These are phyloP conservation scores for Notolepis coatsorum DNA, from an alignment of 2,797 vertebrate species.

Conservation along the genomic window DNA sequence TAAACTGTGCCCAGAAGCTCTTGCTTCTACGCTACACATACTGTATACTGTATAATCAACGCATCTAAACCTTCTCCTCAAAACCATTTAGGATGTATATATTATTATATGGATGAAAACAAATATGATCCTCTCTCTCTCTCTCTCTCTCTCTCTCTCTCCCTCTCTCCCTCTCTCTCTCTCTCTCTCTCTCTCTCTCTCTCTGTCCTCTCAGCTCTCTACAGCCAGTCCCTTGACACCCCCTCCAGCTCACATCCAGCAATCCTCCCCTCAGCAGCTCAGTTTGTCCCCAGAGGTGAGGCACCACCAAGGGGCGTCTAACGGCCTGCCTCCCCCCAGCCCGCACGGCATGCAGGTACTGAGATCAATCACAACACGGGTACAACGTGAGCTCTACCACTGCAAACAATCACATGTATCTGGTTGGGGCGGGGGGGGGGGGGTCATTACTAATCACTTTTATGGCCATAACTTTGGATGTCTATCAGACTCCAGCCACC, in stretches of 20 bases:
- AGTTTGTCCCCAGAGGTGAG: conserved; percentile 37
- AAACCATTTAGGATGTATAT: neutral
- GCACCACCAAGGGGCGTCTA: conserved; percentile 42
- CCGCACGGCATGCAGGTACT: conserved; percentile 71
- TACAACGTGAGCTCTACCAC: too few species aligned
- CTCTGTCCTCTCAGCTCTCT: conserved; percentile 38
- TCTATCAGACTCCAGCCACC: too few species aligned
- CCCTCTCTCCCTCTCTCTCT: neutral
- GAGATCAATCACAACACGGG: too few species aligned
- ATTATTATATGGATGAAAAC: neutral
- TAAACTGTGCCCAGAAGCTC: too few species aligned
- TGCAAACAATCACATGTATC: too few species aligned
- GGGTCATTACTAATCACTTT: too few species aligned
- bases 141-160: neutral
- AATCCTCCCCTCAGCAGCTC: conserved; percentile 55
- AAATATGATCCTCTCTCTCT: neutral
- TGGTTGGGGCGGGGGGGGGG: too few species aligned
- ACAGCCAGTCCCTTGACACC: conserved; percentile 35
- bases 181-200: neutral
- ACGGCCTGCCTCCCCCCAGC: conserved; percentile 55
- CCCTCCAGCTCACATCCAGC: conserved; percentile 40
- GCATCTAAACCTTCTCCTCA: neutral
- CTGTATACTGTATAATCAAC: neutral
- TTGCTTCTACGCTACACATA: too few species aligned
- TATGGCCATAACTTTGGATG: too few species aligned